phyloP scores from a whole-genome alignment of 2,888 invertebrate genomes.

The Cerastis leucographa region DNA sequence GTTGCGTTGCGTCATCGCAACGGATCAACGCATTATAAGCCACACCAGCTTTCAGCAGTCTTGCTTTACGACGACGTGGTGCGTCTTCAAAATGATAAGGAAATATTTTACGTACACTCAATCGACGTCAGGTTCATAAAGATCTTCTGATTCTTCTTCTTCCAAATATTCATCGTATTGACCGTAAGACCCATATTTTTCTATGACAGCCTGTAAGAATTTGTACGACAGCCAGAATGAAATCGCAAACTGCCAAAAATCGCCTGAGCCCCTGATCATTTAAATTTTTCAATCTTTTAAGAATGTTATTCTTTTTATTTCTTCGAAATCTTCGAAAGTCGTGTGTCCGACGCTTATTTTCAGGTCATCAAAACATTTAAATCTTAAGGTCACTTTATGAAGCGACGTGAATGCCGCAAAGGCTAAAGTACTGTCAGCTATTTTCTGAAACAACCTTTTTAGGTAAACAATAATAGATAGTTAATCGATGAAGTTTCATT shows the following conservation, averaged over 20 bases:
- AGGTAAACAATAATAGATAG: not conserved
- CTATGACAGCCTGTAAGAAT: not conserved
- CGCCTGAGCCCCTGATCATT: not conserved
- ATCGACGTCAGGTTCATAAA: not conserved
- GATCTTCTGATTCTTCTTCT: not conserved
- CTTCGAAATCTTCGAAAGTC: not conserved
- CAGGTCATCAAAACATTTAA: not conserved
- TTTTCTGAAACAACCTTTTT: not conserved
- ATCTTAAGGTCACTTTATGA: no score
- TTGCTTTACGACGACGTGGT: no score
- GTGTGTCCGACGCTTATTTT: not conserved
- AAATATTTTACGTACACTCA: conserved; percentile 9
- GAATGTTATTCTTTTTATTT: not conserved
- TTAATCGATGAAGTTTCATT: not conserved
- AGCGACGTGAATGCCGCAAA: no score
- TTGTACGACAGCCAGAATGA: conserved; percentile 37
- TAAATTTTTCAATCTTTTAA: not conserved
- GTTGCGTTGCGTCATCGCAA: no score
- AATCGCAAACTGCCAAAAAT: not conserved
- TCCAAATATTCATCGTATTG: not conserved
- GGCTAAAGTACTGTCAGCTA: not conserved
- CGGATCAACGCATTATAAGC: no score
- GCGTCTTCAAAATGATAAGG: not conserved
- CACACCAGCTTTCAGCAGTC: no score
- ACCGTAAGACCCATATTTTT: conserved; percentile 20